A percentile compares a stretch with the other conserved stretches of the same genome.
phyloP scores from a whole-genome alignment of 2,113 vertebrate species.

The Agapornis roseicollis region DNA sequence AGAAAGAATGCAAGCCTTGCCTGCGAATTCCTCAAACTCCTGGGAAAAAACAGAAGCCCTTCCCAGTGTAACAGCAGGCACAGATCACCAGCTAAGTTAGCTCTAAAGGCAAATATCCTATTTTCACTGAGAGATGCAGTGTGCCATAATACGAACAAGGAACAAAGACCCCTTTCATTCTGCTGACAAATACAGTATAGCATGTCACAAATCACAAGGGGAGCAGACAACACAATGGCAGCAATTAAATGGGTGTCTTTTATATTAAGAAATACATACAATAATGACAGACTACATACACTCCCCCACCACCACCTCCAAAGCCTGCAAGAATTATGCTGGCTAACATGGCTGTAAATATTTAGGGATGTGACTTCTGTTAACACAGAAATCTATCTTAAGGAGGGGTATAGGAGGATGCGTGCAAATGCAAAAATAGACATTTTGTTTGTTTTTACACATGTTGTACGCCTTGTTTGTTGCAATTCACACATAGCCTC shows the following conservation, averaged over 20 bases:
- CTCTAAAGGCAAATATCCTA: slow-evolving; percentile 19
- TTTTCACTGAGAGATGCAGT: background rate
- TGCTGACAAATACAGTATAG: slow-evolving; percentile 60
- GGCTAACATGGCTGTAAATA: background rate
- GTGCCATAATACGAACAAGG: background rate
- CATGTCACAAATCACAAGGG: slow-evolving; percentile 56
- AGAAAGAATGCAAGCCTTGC: background rate
- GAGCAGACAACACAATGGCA: slow-evolving; percentile 24
- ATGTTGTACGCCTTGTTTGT: background rate
- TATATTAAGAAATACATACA: slow-evolving; percentile 30
- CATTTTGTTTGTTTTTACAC: background rate
- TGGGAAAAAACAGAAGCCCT: background rate
- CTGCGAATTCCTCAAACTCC: background rate
- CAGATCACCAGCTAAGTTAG: slow-evolving; percentile 4
- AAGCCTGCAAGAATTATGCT: background rate
- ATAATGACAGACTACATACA: background rate
- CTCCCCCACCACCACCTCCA: background rate
- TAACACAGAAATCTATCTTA: background rate
- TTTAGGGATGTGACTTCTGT: background rate
- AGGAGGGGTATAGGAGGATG: background rate
- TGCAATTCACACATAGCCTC: background rate
- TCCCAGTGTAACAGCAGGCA: background rate
- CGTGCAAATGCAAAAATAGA: background rate
- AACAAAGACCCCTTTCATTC: slow-evolving; percentile 61
- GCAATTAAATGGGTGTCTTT: slow-evolving; percentile 29